These are phyloP conservation scores for Gadopsis bispinosus DNA, from an alignment of 2,797 vertebrate genomes.

Conservation along the genomic window DNA sequence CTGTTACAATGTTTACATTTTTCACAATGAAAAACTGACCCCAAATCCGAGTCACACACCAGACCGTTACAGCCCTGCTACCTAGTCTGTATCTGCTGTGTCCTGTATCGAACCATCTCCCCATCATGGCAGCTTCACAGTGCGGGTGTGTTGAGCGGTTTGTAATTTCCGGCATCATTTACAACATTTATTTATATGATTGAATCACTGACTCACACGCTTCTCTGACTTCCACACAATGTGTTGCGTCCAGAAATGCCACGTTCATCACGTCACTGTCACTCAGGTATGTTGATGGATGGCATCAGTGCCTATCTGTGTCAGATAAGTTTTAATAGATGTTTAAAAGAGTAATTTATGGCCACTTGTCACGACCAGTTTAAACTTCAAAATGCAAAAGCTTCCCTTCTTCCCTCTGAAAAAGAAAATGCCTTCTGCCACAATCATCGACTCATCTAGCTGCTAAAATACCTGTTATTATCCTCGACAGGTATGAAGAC, in stretches of 20 bases:
- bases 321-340: conserved; percentile 71
- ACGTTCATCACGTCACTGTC: conserved; percentile 37
- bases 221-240: conserved; percentile 2
- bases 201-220: conserved; percentile 14
- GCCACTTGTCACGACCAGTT: conserved; percentile 72
- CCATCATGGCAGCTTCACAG: conserved; percentile 1
- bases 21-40: no score
- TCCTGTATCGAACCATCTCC: neutral
- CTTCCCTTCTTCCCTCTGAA: conserved; percentile 23
- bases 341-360: conserved; percentile 60
- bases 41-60: no score
- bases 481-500: conserved; percentile 68
- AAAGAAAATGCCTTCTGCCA: conserved; percentile 60
- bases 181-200: conserved; percentile 19
- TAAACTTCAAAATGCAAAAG: conserved; percentile 53
- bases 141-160: conserved; percentile 21
- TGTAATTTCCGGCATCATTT: conserved; percentile 32
- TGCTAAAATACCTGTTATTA: conserved; percentile 77
- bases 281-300: conserved; percentile 63
- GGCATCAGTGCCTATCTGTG: conserved; percentile 64
- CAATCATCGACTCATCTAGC: conserved; percentile 59
- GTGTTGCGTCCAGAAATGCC: neutral
- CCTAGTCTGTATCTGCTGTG: no score
- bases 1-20: no score
- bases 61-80: no score